Evolutionary conservation across 1,140 invertebrate species (phyloP), one percentile per base, ranked within the genome.

Genomic region (Carcinoscorpius rotundicauda): DNA sequence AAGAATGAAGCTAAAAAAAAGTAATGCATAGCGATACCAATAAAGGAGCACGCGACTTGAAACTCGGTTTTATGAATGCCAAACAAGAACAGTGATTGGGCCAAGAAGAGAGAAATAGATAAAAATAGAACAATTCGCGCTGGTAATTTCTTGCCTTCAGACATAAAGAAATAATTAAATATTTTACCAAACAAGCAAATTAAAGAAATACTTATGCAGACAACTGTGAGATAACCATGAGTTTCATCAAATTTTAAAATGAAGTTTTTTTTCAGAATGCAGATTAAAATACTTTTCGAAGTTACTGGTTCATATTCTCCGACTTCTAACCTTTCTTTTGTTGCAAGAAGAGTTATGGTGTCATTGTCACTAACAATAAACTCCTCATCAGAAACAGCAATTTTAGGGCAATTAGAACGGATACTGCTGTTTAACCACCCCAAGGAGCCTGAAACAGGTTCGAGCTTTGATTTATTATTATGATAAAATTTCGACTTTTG

Each of bases 1-100:
- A 93, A 94, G 82, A 96, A 97, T 67, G 93, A 89, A 52, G 90
- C 85, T 72, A 97, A 81, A 78, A 93, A 94, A 77, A 91, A 87
- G 82, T 94, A 96, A 76, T 96, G 93, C 80, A 93, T 88, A 71
- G 84, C 80, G 58, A 91, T 83, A 62, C 88, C 89, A 84, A 88
- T 75, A 0, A 75, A 71, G 58, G 78, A 75, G 70, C 81, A 82
- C 3, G 76, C 10, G 49, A 49, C 60, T 52, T 68, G 72, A 5
- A 74, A 73, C 10, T 60, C 4, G 4, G 49, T 50, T 60, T 50
- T 60, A 48, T 60, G 5, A 60, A 60, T 50, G 5, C n/a, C 49
- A 3, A 77, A 71, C 4, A 81, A 67, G 65, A 82, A 81, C 4
- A 80, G 66, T 3, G 79, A 63, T 70, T 83, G 80, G 4, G 75